Percentiles rank a stretch among this genome's conserved stretches.
Evolutionary conservation across 2,113 vertebrate genomes (phyloP).

Genomic region (Neolamprologus brichardi): DNA sequence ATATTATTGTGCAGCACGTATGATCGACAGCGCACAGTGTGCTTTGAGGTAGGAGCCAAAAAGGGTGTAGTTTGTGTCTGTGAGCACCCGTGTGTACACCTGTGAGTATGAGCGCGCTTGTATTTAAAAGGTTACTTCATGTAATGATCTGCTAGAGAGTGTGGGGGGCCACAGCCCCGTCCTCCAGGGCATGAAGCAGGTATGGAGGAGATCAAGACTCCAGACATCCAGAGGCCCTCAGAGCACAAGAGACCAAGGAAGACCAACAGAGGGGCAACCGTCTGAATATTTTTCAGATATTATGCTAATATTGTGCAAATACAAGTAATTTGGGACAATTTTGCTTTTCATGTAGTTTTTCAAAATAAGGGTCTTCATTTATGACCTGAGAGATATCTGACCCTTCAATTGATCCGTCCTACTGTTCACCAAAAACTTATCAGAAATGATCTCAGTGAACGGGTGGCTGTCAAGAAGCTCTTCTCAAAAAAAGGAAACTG

Average conservation of each 20-base stretch:
- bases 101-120: accelerated
- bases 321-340: neutral
- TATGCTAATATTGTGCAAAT: neutral
- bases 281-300: neutral
- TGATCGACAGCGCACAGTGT: accelerated
- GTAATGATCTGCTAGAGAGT: accelerated
- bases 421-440: neutral
- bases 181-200: neutral
- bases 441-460: neutral
- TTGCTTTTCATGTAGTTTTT: neutral
- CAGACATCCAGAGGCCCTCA: neutral
- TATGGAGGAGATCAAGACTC: accelerated
- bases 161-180: neutral
- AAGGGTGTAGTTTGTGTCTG: accelerated
- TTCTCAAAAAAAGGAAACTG: neutral
- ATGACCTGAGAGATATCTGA: neutral
- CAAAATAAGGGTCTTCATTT: neutral
- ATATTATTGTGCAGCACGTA: neutral
- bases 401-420: neutral
- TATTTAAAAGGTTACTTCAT: accelerated
- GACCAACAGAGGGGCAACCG: accelerated
- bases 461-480: neutral
- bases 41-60: neutral
- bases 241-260: accelerated
- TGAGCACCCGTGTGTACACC: neutral